Percentiles rank a stretch among this genome's conserved stretches.
Conservation (phyloP, 2,113 vertebrate genomes). For the Channa maculata region DNA sequence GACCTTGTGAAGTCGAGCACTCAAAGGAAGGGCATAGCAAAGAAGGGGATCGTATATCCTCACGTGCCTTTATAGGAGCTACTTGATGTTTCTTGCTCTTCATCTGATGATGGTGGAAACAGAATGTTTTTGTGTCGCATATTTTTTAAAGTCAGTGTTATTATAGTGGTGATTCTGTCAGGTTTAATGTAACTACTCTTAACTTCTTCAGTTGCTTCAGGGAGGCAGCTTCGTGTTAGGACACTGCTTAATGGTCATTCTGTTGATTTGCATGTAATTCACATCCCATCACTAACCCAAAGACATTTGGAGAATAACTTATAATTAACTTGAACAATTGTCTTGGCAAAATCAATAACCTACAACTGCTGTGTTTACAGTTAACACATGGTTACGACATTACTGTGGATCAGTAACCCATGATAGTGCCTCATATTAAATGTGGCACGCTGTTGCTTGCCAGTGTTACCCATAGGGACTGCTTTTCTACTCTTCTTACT, state of each 20-base stretch:
- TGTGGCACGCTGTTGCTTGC: constrained; percentile 26
- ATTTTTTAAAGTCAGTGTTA: not conserved
- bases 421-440: constrained; percentile 36
- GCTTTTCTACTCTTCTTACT: constrained; percentile 21
- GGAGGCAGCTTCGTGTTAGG: constrained; percentile 4
- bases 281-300: constrained; percentile 15
- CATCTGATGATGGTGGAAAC: constrained; percentile 6
- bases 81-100: constrained; percentile 15
- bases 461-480: constrained; percentile 29
- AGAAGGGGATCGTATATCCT: constrained; percentile 43
- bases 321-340: constrained; percentile 6
- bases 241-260: constrained; percentile 6
- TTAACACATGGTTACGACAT: constrained; percentile 40
- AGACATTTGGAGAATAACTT: constrained; percentile 23
- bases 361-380: constrained; percentile 29
- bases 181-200: not conserved
- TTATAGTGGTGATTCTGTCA: not conserved
- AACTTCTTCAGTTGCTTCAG: not conserved
- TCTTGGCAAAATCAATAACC: constrained; percentile 27
- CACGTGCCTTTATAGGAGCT: constrained; percentile 33
- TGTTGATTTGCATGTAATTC: constrained; percentile 45
- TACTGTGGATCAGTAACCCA: constrained; percentile 32
- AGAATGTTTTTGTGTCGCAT: constrained; percentile 13
- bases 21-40: constrained; percentile 47
- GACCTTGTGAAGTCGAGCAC: constrained; percentile 64